phyloP scores from a whole-genome alignment of 2,113 vertebrate genomes.

The Climacteris rufus region DNA sequence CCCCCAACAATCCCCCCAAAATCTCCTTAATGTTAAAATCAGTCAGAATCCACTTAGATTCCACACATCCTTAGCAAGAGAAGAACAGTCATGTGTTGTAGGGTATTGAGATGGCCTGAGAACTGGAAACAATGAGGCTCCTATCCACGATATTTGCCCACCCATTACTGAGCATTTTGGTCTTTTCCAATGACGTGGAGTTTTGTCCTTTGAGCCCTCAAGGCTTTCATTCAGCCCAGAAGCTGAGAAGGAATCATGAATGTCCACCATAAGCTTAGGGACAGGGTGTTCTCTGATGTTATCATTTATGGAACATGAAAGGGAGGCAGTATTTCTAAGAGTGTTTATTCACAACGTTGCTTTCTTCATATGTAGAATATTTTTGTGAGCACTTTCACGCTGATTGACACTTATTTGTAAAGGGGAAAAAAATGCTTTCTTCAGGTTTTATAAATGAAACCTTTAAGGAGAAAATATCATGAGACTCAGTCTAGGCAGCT shows the following conservation, averaged over 20 bases:
- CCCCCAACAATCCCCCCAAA: neutral
- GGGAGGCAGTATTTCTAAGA: neutral
- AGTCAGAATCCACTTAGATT: neutral
- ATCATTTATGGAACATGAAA: neutral
- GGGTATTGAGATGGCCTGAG: neutral
- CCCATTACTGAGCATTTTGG: neutral
- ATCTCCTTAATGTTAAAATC: neutral
- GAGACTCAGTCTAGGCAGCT: neutral
- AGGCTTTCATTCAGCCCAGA: neutral
- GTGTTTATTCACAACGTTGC: neutral
- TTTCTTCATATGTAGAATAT: neutral
- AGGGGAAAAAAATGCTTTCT: neutral
- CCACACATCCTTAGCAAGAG: neutral
- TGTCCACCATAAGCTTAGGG: neutral
- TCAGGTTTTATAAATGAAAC: neutral
- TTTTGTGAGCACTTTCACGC: neutral
- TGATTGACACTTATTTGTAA: neutral
- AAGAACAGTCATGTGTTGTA: neutral
- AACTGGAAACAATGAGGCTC: neutral
- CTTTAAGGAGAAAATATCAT: neutral
- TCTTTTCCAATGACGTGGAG: fast-evolving
- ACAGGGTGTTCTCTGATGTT: neutral
- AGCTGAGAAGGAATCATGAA: neutral
- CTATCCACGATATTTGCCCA: neutral
- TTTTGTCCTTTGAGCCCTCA: neutral